phyloP scores from a whole-genome alignment of 2,888 invertebrate species.

The Myopa testacea region DNA sequence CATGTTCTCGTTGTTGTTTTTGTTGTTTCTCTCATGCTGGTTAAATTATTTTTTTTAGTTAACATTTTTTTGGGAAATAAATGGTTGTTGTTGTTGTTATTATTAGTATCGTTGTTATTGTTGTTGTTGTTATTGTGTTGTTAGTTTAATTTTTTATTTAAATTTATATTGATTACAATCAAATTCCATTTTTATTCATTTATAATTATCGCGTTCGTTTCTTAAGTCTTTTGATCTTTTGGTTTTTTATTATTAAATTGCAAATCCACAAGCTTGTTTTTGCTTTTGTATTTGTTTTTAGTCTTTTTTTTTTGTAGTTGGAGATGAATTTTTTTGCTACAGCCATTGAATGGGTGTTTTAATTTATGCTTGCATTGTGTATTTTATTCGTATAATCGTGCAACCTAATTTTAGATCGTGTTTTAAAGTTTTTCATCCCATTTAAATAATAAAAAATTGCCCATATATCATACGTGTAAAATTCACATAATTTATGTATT shows the following conservation, averaged over 20 bases:
- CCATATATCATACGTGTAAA: not conserved
- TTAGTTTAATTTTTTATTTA: not conserved
- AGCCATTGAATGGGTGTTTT: too few species aligned
- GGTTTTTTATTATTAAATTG: too few species aligned
- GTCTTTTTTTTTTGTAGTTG: too few species aligned
- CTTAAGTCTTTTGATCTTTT: conserved; percentile 17
- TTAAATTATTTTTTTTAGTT: not conserved
- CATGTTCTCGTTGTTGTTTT: not conserved
- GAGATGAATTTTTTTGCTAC: too few species aligned
- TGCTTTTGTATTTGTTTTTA: too few species aligned
- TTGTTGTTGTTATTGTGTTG: not conserved
- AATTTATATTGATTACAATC: not conserved
- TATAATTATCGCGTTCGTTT: conserved; percentile 21
- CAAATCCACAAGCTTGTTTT: too few species aligned
- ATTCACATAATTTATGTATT: conserved; percentile 29
- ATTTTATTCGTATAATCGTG: not conserved
- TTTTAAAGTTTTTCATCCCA: not conserved
- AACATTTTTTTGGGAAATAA: not conserved
- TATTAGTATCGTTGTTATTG: not conserved
- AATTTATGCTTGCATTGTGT: not conserved
- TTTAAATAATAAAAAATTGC: not conserved
- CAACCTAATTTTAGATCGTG: not conserved
- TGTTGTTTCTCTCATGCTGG: not conserved
- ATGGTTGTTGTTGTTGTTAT: not conserved
- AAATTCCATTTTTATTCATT: conserved; percentile 5